phyloP scores from a whole-genome alignment of 2,797 vertebrate species.

The Myotis planiceps region DNA sequence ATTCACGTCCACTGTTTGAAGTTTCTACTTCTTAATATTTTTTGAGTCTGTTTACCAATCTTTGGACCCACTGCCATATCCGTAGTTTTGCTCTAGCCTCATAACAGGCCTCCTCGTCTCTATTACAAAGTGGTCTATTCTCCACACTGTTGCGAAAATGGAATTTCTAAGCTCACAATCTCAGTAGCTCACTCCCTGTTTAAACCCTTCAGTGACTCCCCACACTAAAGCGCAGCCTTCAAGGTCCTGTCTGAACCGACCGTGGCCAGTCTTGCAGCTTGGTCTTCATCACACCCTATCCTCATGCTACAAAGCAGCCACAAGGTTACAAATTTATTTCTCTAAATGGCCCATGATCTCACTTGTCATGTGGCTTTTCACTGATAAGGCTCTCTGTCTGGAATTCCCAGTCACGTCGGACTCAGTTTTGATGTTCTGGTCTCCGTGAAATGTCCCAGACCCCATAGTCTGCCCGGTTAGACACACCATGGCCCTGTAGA shows the following conservation, averaged over 20 bases:
- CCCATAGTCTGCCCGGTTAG: not conserved
- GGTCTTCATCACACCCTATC: not conserved
- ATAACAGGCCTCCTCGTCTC: not conserved
- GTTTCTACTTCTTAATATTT: not conserved
- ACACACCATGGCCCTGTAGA: fast-evolving
- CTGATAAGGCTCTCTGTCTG: not conserved
- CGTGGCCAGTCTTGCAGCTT: not conserved
- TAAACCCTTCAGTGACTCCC: not conserved
- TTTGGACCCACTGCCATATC: fast-evolving
- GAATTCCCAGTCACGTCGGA: not conserved
- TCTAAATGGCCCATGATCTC: not conserved
- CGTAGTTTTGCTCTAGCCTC: not conserved
- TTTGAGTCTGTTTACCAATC: not conserved
- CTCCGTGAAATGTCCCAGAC: not conserved
- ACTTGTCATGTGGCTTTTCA: not conserved
- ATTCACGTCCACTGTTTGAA: not conserved
- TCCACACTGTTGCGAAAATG: not conserved
- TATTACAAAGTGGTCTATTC: not conserved
- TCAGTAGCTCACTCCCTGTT: not conserved
- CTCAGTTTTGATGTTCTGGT: not conserved
- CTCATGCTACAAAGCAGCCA: not conserved
- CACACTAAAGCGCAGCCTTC: not conserved
- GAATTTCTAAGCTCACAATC: not conserved
- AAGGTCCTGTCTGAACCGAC: not conserved
- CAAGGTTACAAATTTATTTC: not conserved